Percentiles rank a stretch among this genome's conserved stretches.
Conservation (phyloP, 2,888 invertebrate genomes). For the Adelphocoris suturalis region DNA sequence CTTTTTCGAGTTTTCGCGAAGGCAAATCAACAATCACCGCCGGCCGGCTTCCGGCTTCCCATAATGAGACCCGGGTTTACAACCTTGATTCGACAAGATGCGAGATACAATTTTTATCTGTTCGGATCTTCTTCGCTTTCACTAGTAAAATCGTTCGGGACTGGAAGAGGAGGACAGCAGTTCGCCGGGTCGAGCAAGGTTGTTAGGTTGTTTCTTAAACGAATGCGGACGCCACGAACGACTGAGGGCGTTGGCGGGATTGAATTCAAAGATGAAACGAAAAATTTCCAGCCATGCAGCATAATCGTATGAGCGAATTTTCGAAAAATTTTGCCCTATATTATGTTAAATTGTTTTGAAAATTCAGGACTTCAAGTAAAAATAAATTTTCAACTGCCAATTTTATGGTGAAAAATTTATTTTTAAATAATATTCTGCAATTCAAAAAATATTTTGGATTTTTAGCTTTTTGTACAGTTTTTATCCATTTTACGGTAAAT, state of each 20-base stretch:
- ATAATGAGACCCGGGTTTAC: conserved; percentile 13
- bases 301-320: too few relatives aligned
- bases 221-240: neutral
- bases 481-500: too few relatives aligned
- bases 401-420: too few relatives aligned
- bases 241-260: neutral
- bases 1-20: neutral
- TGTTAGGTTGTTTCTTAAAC: neutral
- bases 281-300: too few relatives aligned
- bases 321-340: too few relatives aligned
- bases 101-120: conserved; percentile 36
- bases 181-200: conserved; percentile 22
- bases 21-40: neutral
- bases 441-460: too few relatives aligned
- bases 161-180: conserved; percentile 9
- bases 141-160: conserved; percentile 11
- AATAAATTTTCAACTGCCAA: too few relatives aligned
- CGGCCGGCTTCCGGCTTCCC: conserved; percentile 21
- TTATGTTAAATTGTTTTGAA: too few relatives aligned
- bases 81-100: conserved; percentile 42
- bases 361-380: too few relatives aligned
- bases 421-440: too few relatives aligned
- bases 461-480: too few relatives aligned
- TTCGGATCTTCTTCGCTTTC: conserved; percentile 39
- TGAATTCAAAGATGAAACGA: too few relatives aligned